Evolutionary conservation across 1,140 invertebrate species (phyloP).

Genomic region (Penaeus vannamei): DNA sequence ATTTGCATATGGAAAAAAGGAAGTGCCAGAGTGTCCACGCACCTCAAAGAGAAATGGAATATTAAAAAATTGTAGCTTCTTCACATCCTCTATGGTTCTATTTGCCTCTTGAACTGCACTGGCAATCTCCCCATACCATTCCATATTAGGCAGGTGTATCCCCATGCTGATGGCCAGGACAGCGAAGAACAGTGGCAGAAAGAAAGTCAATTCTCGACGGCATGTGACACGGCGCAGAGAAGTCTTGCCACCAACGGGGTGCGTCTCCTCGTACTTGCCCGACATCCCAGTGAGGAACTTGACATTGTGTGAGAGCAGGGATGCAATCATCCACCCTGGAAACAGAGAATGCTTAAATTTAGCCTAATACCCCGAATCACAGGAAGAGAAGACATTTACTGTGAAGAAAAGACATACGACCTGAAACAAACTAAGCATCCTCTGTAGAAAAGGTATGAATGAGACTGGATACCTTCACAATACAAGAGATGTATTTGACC

Average conservation of each 20-base stretch:
- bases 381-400: not conserved
- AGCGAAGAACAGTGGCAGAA: conserved; percentile 20
- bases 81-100: not conserved
- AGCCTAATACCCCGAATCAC: not conserved
- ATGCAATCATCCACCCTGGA: conserved; percentile 49
- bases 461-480: too few species aligned
- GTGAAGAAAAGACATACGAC: not conserved
- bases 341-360: not conserved
- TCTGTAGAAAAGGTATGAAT: too few species aligned
- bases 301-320: conserved; percentile 40
- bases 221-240: conserved; percentile 49
- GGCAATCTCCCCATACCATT: conserved; percentile 2
- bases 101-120: not conserved
- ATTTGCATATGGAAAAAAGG: too few species aligned
- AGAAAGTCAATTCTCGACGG: conserved; percentile 17
- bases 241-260: not conserved
- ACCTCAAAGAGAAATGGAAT: conserved; percentile 52
- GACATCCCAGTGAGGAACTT: conserved; percentile 37
- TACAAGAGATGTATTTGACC: too few species aligned
- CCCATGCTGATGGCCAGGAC: conserved; percentile 43
- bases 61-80: not conserved
- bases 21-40: too few species aligned
- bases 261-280: conserved; percentile 50
- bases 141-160: conserved; percentile 38
- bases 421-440: not conserved